A percentile compares a stretch with the other conserved stretches of the same genome.
These are phyloP conservation scores for Dryas iulia DNA, from an alignment of 1,140 invertebrate genomes.

Conservation along the genomic window DNA sequence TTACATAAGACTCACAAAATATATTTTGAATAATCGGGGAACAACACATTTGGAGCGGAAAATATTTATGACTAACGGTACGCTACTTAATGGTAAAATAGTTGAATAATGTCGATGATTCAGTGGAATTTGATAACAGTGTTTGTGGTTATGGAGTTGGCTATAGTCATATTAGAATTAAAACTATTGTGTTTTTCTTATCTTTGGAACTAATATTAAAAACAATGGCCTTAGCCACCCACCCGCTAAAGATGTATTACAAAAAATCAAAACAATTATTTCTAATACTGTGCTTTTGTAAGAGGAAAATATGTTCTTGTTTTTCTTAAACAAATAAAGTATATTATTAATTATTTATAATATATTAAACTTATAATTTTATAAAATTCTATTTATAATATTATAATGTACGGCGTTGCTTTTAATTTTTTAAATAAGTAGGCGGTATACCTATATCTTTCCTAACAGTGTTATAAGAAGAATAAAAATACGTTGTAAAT, in stretches of 20 bases:
- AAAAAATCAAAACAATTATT: background rate
- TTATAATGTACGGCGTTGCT: no score
- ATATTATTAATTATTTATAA: no score
- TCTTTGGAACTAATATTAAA: background rate
- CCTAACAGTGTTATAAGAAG: no score
- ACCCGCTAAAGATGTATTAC: background rate
- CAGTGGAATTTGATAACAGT: slow-evolving; percentile 15
- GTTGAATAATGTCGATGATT: slow-evolving; percentile 13
- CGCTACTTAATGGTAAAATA: background rate
- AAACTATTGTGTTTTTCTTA: background rate
- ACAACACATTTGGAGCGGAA: background rate
- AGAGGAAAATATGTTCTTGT: background rate
- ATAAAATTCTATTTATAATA: no score
- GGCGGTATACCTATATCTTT: no score
- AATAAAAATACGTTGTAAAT: no score
- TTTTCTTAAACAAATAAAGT: background rate
- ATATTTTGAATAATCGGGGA: background rate
- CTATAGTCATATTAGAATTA: background rate
- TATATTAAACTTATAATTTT: no score
- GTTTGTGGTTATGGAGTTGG: slow-evolving; percentile 4
- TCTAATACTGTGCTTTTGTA: no score
- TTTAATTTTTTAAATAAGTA: no score
- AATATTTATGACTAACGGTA: slow-evolving; percentile 11
- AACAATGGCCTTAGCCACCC: no score
- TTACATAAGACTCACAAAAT: no score